Percentiles rank a stretch among this genome's conserved stretches.
Evolutionary conservation across 2,113 vertebrate genomes (phyloP).

Genomic region (Dicrurus megarhynchus): DNA sequence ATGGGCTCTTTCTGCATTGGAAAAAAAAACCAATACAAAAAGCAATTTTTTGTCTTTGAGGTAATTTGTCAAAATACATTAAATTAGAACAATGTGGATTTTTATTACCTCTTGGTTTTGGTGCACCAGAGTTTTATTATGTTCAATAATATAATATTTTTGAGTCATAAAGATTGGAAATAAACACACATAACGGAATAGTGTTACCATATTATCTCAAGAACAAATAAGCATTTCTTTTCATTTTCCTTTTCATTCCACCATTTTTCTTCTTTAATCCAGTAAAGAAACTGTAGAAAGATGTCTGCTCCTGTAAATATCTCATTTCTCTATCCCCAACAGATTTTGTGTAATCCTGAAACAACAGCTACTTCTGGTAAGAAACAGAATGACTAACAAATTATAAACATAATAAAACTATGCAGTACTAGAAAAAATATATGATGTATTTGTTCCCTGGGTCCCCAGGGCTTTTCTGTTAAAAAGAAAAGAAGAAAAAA

Average conservation of each 20-base stretch:
- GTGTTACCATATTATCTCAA: neutral
- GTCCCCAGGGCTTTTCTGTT: neutral
- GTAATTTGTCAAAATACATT: neutral
- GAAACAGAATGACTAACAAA: slow-evolving; percentile 12
- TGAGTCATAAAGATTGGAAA: slow-evolving; percentile 11
- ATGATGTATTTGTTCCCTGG: neutral
- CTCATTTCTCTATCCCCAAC: neutral
- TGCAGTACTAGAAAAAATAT: neutral
- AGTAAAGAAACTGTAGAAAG: neutral
- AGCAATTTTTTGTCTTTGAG: neutral
- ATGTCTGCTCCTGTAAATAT: neutral
- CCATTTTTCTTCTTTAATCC: neutral
- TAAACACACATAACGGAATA: slow-evolving; percentile 1
- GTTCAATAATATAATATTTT: neutral
- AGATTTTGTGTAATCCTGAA: neutral
- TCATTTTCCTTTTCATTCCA: neutral
- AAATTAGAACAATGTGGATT: neutral
- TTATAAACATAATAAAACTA: neutral
- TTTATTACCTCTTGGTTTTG: neutral
- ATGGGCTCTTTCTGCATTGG: neutral
- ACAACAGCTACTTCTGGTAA: neutral
- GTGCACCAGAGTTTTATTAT: neutral
- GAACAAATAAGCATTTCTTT: slow-evolving; percentile 11
- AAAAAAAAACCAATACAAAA: neutral
- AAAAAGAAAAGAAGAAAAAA: neutral